Evolutionary conservation across 2,113 vertebrate genomes (phyloP).

Genomic region (Myxocyprinus asiaticus): DNA sequence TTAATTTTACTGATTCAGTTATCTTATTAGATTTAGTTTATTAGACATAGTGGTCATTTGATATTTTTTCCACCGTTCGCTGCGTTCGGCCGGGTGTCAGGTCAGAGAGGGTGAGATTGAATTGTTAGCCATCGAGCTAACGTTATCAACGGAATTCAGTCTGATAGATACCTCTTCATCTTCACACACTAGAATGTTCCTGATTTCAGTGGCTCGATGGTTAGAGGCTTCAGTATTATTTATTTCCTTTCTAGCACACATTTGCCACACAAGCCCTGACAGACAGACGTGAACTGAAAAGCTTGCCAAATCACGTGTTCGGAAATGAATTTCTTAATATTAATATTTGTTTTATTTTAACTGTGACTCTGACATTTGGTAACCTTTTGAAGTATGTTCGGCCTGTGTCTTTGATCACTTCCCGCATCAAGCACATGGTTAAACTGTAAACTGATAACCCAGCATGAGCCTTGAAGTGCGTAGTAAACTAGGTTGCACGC

Average conservation of each 20-base stretch:
- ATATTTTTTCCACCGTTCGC: not conserved
- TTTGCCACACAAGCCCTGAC: too few species aligned
- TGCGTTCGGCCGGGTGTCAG: not conserved
- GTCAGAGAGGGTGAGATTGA: not conserved
- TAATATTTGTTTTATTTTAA: not conserved
- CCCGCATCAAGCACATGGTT: constrained; percentile 5
- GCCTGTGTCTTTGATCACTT: constrained; percentile 42
- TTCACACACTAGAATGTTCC: not conserved
- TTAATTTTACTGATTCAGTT: too few species aligned
- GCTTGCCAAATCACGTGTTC: too few species aligned
- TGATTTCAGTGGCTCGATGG: constrained; percentile 1
- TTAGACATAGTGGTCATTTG: not conserved
- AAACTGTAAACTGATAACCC: constrained; percentile 24
- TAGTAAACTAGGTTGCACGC: not conserved
- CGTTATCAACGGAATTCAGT: not conserved
- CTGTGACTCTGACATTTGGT: not conserved
- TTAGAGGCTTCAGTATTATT: not conserved
- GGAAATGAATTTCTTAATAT: too few species aligned
- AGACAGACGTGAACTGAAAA: too few species aligned
- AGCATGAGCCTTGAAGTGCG: constrained; percentile 1
- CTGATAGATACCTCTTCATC: constrained; percentile 29
- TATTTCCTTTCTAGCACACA: too few species aligned
- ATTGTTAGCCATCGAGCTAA: constrained; percentile 30
- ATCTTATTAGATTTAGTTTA: too few species aligned
- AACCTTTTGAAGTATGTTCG: not conserved